Base-by-base conservation (phyloP, 2,113 vertebrate species). In the Notarius lentiginosus region DNA sequence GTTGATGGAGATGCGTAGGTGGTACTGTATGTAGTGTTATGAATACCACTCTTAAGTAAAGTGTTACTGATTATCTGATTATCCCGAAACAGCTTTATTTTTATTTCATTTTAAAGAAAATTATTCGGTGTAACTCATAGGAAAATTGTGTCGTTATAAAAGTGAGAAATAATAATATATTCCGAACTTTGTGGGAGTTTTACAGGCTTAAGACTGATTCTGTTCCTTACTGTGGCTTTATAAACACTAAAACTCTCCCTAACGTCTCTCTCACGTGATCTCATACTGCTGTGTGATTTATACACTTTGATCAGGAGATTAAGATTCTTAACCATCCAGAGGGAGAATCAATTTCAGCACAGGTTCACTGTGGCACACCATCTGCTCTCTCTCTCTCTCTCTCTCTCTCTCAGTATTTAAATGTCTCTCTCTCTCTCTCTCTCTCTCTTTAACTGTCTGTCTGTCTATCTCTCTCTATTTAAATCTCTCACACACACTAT, bases 291-390 rank as follows among this genome's bases (percentile, higher is more conserved):
- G 68, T 72, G 68, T 41, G 68, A 72, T 34, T 73, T 47, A 41
- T 17, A 73, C 34, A 8, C 70, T 73, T 73, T 73, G 70, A 73
- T 73, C 70, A 73, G 70, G 34, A 73, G 70, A 73, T 72, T 34
- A 72, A 18, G 68, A 72, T 72, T 72, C 30, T 7, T 41, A 72
- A 72, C 41, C 68, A 72, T 17, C 68, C 30, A 41, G 68, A 17
- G 30, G 17, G 68, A 9, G 18, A 30, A 72, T 72, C 68, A 72
- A 72, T 72, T 72, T 72, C 18, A 6, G 66, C 15, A 6, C 27
- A 70, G 5, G 27, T 6, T 8, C 5, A 1, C 18, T 34, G 68
- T 7, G 15, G 66, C 30, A 34, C 66, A 34, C 14, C 15, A 34
- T 17, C 66, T 20, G 70, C 15, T 41, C 34, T 70, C 27, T 70